phyloP scores from a whole-genome alignment of 1,140 invertebrate species.

The fruit fly (Drosophila melanogaster) region DNA sequence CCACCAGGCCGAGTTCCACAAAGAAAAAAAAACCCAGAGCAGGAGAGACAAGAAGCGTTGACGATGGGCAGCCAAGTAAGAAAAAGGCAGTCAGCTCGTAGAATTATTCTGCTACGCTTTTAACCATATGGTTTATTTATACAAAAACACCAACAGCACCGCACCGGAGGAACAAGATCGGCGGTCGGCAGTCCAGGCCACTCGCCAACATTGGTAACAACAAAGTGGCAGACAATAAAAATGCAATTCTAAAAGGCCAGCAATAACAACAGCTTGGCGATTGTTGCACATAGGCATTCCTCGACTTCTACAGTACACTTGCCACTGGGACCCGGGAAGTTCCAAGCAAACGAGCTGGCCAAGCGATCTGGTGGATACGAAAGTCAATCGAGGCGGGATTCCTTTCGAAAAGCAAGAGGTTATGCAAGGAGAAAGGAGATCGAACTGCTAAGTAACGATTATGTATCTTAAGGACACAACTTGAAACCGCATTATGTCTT shows the following conservation, averaged over 20 bases:
- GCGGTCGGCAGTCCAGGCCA: conserved; percentile 14
- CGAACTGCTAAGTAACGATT: background rate
- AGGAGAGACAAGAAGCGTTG: conserved; percentile 39
- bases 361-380: conserved; percentile 33
- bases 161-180: conserved; percentile 21
- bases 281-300: conserved; percentile 68
- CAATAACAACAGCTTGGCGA: conserved; percentile 37
- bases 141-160: conserved; percentile 56
- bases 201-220: conserved; percentile 72
- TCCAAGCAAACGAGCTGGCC: conserved; percentile 3
- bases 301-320: conserved; percentile 14
- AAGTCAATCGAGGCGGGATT: conserved; percentile 17
- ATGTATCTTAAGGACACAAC: too few species aligned
- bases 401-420: conserved; percentile 5
- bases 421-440: too few species aligned
- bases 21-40: conserved; percentile 11
- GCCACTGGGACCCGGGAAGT: background rate
- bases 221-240: conserved; percentile 82
- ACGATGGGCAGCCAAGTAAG: conserved; percentile 45
- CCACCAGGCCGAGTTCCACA: conserved; percentile 23
- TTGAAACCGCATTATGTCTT: too few species aligned
- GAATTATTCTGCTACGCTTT: conserved; percentile 78
- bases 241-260: conserved; percentile 76
- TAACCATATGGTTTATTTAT: conserved; percentile 83
- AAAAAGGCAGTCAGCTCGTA: conserved; percentile 51